These are phyloP conservation scores for Sthenelais limicola DNA, from an alignment of 2,888 invertebrate species.

Conservation along the genomic window DNA sequence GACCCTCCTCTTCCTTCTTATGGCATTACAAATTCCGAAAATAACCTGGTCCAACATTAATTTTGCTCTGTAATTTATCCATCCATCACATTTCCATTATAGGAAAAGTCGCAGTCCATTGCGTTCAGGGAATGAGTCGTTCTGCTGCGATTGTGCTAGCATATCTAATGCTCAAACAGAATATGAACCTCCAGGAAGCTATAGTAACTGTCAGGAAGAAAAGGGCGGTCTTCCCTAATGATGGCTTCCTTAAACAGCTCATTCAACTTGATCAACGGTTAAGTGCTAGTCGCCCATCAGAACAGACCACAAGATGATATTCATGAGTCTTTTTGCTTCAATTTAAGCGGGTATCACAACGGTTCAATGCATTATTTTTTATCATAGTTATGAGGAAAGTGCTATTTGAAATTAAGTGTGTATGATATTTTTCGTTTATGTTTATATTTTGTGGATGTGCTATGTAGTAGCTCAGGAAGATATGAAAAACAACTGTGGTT, in stretches of 20 bases:
- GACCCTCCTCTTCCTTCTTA: too few species aligned
- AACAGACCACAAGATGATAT: too few species aligned
- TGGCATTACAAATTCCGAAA: background rate
- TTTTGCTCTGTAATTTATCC: background rate
- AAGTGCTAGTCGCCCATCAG: too few species aligned
- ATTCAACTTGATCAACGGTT: slow-evolving; percentile 37
- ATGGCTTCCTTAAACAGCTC: slow-evolving; percentile 73
- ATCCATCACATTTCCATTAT: slow-evolving; percentile 1
- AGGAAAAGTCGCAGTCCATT: slow-evolving; percentile 73
- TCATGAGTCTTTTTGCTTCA: too few species aligned
- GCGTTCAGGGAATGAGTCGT: slow-evolving; percentile 74
- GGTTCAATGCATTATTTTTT: too few species aligned
- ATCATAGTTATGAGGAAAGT: too few species aligned
- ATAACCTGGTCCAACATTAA: background rate
- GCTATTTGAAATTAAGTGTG: too few species aligned
- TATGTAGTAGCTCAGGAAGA: too few species aligned
- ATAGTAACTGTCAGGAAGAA: slow-evolving; percentile 69
- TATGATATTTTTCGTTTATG: too few species aligned
- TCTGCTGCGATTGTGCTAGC: slow-evolving; percentile 74
- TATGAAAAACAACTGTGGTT: too few species aligned
- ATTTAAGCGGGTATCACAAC: too few species aligned
- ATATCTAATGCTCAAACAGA: slow-evolving; percentile 72
- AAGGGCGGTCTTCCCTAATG: slow-evolving; percentile 73
- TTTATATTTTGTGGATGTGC: too few species aligned
- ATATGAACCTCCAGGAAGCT: slow-evolving; percentile 71